Percentiles rank a stretch among this genome's conserved stretches.
phyloP scores from a whole-genome alignment of 53 echinoderm and acorn worm species.

The Henricia sp. region DNA sequence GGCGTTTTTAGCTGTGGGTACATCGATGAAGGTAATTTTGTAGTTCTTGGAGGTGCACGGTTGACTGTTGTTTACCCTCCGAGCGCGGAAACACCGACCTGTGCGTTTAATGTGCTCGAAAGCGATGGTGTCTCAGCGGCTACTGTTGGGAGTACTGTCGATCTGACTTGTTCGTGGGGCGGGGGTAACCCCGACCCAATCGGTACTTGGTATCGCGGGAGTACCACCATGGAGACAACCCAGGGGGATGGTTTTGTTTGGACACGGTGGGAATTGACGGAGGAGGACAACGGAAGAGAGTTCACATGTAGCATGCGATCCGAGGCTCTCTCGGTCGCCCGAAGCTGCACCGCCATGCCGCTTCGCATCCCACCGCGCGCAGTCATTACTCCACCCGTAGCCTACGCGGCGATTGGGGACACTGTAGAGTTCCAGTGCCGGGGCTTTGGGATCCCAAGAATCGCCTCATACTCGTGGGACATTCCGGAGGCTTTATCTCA shows the following conservation, averaged over 20 bases:
- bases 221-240: background rate
- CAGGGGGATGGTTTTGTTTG: conserved; percentile 27
- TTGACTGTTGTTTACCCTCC: conserved; percentile 52
- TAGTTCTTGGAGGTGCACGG: conserved; percentile 52
- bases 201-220: conserved; percentile 38
- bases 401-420: conserved; percentile 14
- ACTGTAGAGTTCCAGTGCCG: conserved; percentile 35
- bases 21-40: conserved; percentile 14
- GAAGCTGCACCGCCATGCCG: conserved; percentile 49
- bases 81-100: background rate
- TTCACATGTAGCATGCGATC: conserved; percentile 48
- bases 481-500: background rate
- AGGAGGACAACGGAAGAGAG: conserved; percentile 50
- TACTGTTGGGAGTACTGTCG: conserved; percentile 35
- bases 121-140: background rate
- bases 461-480: conserved; percentile 29
- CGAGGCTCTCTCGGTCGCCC: background rate
- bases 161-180: conserved; percentile 43
- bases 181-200: conserved; percentile 19
- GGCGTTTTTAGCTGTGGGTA: conserved; percentile 74
- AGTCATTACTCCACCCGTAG: conserved; percentile 13
- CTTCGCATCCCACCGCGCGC: conserved; percentile 29
- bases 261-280: conserved; percentile 21
- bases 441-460: conserved; percentile 17
- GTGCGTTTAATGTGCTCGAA: background rate